Percentiles rank a stretch among this genome's conserved stretches.
phyloP scores from a whole-genome alignment of 2,113 vertebrate genomes.

The Abramis brama region DNA sequence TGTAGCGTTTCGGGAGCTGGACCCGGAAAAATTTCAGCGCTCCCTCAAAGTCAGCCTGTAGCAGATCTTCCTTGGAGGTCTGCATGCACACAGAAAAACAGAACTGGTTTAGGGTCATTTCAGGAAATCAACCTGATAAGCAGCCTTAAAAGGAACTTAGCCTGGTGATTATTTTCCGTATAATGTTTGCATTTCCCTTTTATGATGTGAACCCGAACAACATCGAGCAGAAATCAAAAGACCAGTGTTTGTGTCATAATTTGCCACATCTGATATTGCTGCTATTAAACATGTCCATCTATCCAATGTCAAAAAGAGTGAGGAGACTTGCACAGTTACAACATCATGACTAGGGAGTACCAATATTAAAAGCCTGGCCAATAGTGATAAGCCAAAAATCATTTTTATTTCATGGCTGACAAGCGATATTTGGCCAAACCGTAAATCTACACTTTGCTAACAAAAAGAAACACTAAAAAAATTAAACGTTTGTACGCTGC shows the following conservation, averaged over 20 bases:
- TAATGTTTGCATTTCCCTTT: not conserved
- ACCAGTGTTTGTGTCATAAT: too few species aligned
- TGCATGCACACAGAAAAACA: constrained; percentile 62
- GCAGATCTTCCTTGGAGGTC: constrained; percentile 98
- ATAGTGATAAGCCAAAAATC: not conserved
- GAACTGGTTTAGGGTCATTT: constrained; percentile 18
- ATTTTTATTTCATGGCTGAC: not conserved
- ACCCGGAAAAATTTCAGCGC: constrained; percentile 98
- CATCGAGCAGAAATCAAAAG: not conserved
- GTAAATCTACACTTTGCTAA: not conserved
- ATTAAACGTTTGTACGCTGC: not conserved
- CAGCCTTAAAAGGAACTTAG: not conserved
- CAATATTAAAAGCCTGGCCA: not conserved
- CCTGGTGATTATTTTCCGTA: not conserved
- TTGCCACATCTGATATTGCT: not conserved
- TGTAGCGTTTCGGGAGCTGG: constrained; percentile 96
- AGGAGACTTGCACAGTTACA: not conserved
- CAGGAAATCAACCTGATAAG: constrained; percentile 53
- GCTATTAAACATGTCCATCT: not conserved
- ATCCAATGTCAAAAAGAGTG: not conserved
- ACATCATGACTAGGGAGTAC: not conserved
- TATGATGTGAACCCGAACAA: not conserved
- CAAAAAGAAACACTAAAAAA: not conserved
- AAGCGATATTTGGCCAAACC: not conserved
- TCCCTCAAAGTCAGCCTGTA: constrained; percentile 98